Conservation (phyloP, 2,113 vertebrate species). For the Narcine bancroftii region DNA sequence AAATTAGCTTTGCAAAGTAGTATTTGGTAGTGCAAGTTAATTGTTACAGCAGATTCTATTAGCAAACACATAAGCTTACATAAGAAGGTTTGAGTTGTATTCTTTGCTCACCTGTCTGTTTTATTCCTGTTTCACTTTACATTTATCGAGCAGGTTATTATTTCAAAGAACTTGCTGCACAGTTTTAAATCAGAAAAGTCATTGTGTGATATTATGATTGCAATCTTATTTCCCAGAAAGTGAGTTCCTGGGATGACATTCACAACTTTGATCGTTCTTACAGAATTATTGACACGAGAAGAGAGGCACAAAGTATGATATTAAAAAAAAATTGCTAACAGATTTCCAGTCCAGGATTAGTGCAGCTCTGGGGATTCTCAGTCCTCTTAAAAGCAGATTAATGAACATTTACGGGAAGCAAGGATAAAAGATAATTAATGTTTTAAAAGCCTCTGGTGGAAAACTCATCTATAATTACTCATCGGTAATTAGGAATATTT, state of each 20-base stretch:
- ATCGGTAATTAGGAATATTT: slow-evolving; percentile 2
- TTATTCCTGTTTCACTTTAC: slow-evolving; percentile 8
- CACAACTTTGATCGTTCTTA: background rate
- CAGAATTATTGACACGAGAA: background rate
- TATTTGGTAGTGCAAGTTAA: slow-evolving; percentile 25
- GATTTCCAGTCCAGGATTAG: background rate
- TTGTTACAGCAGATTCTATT: slow-evolving; percentile 19
- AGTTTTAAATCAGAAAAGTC: background rate
- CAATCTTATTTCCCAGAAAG: background rate
- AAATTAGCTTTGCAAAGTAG: slow-evolving; percentile 28
- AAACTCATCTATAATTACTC: background rate
- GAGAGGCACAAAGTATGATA: too few species aligned
- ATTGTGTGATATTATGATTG: background rate
- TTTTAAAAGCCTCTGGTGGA: background rate
- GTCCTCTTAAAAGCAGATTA: background rate
- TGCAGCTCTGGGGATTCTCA: background rate
- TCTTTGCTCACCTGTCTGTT: background rate
- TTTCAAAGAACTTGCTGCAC: background rate
- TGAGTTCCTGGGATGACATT: background rate
- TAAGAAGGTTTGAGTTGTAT: background rate
- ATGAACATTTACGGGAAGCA: background rate
- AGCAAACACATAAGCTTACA: background rate
- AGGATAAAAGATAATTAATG: background rate
- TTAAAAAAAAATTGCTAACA: background rate
- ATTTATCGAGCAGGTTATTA: background rate